These are phyloP conservation scores for Bujurquina vittata DNA, from an alignment of 2,113 vertebrate species.

Conservation along the genomic window DNA sequence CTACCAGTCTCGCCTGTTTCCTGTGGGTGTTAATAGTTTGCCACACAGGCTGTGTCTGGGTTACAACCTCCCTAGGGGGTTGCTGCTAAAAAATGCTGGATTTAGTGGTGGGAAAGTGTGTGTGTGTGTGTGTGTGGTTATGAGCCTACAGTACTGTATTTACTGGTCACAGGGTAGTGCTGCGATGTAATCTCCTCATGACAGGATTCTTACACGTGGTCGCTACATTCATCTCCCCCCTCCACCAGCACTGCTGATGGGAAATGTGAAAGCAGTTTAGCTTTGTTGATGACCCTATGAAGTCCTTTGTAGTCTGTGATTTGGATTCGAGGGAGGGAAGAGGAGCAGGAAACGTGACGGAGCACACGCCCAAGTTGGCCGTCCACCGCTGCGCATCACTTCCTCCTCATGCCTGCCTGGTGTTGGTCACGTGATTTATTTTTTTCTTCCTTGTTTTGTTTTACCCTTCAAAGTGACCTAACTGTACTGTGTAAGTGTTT, in stretches of 20 bases:
- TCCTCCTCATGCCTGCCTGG: conserved; percentile 45
- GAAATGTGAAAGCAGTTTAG: conserved; percentile 16
- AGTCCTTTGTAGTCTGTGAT: conserved; percentile 9
- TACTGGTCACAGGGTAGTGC: conserved; percentile 25
- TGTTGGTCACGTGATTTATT: conserved; percentile 18
- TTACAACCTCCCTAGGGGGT: conserved; percentile 53
- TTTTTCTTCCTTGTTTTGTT: neutral
- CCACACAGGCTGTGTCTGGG: conserved; percentile 62
- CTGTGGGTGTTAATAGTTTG: conserved; percentile 69
- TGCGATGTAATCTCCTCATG: conserved; percentile 27
- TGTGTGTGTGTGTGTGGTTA: neutral
- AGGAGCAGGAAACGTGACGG: conserved; percentile 66
- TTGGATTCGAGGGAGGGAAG: conserved; percentile 14
- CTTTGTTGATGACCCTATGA: neutral
- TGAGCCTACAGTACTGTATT: neutral
- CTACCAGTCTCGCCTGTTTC: conserved; percentile 74
- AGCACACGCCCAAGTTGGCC: conserved; percentile 43
- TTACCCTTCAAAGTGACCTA: neutral
- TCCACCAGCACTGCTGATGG: neutral
- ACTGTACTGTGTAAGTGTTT: neutral
- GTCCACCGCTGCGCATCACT: conserved; percentile 55
- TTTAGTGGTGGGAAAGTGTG: conserved; percentile 49
- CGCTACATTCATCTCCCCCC: neutral
- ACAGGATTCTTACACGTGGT: conserved; percentile 23
- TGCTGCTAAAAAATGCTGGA: conserved; percentile 33